Conservation (phyloP, 2,888 invertebrate genomes). For the Lithophane leautieri region DNA sequence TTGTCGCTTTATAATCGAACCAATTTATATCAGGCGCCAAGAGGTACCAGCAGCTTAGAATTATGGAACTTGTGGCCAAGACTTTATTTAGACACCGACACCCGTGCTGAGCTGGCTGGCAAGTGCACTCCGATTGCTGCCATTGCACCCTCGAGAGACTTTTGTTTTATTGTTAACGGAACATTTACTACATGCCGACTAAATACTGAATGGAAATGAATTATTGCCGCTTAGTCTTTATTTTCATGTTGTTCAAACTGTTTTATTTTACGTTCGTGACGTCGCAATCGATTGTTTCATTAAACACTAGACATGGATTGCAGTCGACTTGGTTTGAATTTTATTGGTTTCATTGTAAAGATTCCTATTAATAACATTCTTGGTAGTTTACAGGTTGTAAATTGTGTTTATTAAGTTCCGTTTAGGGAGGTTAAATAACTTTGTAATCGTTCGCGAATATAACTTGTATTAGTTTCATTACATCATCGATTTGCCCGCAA, state of each 20-base stretch:
- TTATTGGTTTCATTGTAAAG: conserved; percentile 27
- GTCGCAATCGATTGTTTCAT: conserved; percentile 70
- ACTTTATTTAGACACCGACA: conserved; percentile 45
- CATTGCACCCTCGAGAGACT: conserved; percentile 38
- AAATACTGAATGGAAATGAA: conserved; percentile 72
- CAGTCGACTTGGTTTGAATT: conserved; percentile 46
- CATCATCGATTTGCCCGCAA: conserved; percentile 12
- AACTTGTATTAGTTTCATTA: conserved; percentile 29
- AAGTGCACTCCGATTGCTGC: conserved; percentile 46
- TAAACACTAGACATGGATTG: conserved; percentile 55
- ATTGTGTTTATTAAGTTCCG: conserved; percentile 6
- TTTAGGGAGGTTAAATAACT: conserved; percentile 6
- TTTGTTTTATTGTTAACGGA: conserved; percentile 76
- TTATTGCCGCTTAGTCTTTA: conserved; percentile 63
- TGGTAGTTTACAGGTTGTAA: not conserved
- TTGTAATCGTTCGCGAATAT: not conserved
- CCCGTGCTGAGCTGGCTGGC: conserved; percentile 27
- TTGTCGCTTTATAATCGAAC: conserved; percentile 79
- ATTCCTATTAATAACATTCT: conserved; percentile 10
- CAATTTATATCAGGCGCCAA: conserved; percentile 77
- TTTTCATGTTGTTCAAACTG: conserved; percentile 65
- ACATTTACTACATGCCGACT: conserved; percentile 73
- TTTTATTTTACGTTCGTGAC: conserved; percentile 73
- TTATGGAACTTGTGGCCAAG: conserved; percentile 49
- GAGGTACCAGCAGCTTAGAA: conserved; percentile 57